Base-by-base conservation (phyloP, 1,140 invertebrate species). In the Pantala flavescens region DNA sequence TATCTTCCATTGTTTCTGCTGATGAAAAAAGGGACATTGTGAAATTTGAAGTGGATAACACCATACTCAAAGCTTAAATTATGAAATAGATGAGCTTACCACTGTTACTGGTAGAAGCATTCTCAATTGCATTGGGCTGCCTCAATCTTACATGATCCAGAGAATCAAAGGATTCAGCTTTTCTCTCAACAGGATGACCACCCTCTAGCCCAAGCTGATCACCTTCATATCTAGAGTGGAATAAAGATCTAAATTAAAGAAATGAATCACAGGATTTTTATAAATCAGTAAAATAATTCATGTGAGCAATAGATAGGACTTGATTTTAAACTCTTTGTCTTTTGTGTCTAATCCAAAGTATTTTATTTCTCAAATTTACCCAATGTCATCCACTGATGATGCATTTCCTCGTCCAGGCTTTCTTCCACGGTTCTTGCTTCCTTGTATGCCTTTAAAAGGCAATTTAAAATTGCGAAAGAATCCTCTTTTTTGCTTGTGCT, bases 381-480 rank as follows among this genome's bases (percentile, higher is more conserved):
- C 49, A 63, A 63, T 16, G 88, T 86, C 83, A 96, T 95, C 71
- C 91, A 89, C 19, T 96, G 86, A 82, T 98, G 98, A 28, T 93
- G 95, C 77, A 98, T 86, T 79, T 98, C 98, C 79, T 98, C 96
- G 80, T 98, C 96, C 16, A 7, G 83, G 80, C 78, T 87, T 88
- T 9, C 87, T 85, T 23, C 88, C 83, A 1, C 88, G 84, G 9
- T 9, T 9, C 28, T 36, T 36, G 9, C 28, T 36, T 36, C 28
- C 28, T 36, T 36, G 28, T 9, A 36, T 36, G 80, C 88, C 88
- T 81, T 88, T 87, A 73, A 93, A 87, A 2, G 90, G 89, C 74
- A 90, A 83, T 76, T 89, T 89, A 76, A 88, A 86, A 80, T 87
- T 91, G 70, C 87, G 88, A 80, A 90, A 93, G 79, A 88, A 92